Evolutionary conservation across 2,797 vertebrate genomes (phyloP).

Genomic region (Numenius phaeopus): DNA sequence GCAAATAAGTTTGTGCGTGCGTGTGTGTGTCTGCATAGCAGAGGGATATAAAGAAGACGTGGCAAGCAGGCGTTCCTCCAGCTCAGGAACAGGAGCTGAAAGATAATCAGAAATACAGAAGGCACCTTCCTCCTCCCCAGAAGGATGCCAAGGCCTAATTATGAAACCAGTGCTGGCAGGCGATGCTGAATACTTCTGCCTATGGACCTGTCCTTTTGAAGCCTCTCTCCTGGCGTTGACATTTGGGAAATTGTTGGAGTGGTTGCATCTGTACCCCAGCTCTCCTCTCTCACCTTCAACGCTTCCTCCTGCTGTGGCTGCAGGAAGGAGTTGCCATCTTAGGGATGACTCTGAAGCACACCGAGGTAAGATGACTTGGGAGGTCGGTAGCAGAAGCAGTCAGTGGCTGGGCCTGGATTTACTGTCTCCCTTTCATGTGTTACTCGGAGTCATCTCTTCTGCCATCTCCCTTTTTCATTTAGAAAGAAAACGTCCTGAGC

Average conservation of each 20-base stretch:
- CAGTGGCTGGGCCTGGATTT: neutral
- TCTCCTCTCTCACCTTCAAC: neutral
- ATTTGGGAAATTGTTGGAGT: neutral
- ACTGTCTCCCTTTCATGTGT: fast-evolving
- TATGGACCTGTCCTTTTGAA: neutral
- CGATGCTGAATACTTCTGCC: neutral
- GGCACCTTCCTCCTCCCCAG: neutral
- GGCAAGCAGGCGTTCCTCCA: neutral
- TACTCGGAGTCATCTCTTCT: neutral
- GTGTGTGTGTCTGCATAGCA: neutral
- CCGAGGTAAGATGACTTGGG: neutral
- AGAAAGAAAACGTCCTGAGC: neutral
- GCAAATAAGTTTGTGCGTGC: neutral
- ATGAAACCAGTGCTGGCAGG: neutral
- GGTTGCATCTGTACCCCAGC: neutral
- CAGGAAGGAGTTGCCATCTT: neutral
- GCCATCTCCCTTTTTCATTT: neutral
- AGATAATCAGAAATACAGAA: neutral
- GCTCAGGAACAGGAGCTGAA: neutral
- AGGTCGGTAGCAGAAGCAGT: neutral
- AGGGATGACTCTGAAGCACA: neutral
- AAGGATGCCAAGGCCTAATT: neutral
- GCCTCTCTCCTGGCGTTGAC: fast-evolving
- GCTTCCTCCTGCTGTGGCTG: neutral
- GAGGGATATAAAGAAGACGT: neutral